Evolutionary conservation across 1,140 invertebrate species (phyloP).

Genomic region (Meloidogyne chitwoodi): DNA sequence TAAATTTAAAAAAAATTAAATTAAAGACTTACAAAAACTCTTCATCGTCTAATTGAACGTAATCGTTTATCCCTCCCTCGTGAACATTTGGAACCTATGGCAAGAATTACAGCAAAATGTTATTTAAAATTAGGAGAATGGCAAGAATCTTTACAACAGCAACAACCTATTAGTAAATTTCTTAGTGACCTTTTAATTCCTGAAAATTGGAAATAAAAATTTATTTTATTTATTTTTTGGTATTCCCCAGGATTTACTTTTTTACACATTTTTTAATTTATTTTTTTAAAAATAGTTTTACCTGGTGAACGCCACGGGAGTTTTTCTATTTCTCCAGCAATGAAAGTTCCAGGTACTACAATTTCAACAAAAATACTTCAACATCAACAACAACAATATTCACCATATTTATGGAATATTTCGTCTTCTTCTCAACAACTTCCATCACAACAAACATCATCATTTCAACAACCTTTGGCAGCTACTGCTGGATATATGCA

Average conservation of each 20-base stretch:
- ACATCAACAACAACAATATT: background rate
- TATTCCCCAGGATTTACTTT: too few species aligned
- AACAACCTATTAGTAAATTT: constrained; percentile 13
- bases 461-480: background rate
- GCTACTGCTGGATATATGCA: background rate
- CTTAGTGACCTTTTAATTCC: too few species aligned
- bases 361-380: background rate
- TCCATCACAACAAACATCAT: background rate
- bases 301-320: constrained; percentile 9
- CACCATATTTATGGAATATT: background rate
- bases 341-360: background rate
- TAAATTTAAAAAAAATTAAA: too few species aligned
- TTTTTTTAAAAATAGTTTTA: background rate
- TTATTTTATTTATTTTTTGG: too few species aligned
- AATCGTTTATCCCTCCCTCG: background rate
- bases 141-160: constrained; percentile 58
- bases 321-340: background rate
- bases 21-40: constrained; percentile 1
- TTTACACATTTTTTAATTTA: too few species aligned
- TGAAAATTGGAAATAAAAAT: too few species aligned
- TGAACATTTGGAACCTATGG: constrained; percentile 37
- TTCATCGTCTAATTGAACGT: constrained; percentile 42
- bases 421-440: background rate
- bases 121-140: constrained; percentile 85
- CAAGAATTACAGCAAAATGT: constrained; percentile 64